Percentiles rank a stretch among this genome's conserved stretches.
Evolutionary conservation across 2,797 vertebrate species (phyloP).

Genomic region (Nasua narica): DNA sequence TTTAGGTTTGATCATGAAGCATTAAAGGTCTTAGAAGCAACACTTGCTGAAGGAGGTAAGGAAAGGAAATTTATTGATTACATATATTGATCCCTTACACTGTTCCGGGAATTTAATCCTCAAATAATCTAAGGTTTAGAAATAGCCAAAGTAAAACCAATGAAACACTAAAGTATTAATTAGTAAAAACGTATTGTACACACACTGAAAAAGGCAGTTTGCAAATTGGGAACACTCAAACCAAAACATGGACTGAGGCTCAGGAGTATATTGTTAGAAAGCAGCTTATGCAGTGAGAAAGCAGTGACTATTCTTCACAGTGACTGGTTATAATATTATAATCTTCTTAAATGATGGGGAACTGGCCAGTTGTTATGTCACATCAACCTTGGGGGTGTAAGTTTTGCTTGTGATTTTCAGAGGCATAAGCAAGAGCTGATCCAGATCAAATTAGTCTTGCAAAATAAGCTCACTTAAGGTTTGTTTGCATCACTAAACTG

Average conservation of each 20-base stretch:
- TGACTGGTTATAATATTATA: background rate
- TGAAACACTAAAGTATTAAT: background rate
- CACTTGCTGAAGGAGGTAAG: background rate
- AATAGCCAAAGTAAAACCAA: background rate
- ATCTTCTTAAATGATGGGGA: background rate
- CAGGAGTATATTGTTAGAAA: background rate
- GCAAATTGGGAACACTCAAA: background rate
- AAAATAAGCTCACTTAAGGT: background rate
- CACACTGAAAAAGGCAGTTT: background rate
- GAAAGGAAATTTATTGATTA: constrained; percentile 16
- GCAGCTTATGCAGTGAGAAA: background rate
- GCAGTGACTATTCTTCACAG: background rate
- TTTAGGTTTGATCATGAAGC: constrained; percentile 14
- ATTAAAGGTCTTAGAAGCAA: constrained; percentile 24
- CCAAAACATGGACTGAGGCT: background rate
- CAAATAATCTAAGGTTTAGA: constrained; percentile 1
- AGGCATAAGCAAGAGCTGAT: background rate
- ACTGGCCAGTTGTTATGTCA: background rate
- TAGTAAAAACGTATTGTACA: background rate
- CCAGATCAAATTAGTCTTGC: background rate
- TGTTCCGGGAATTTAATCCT: background rate
- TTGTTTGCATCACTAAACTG: background rate
- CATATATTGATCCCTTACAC: background rate
- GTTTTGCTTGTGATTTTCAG: background rate
- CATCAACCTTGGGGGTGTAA: background rate